Percentiles rank a stretch among this genome's conserved stretches.
Evolutionary conservation across 2,113 vertebrate genomes (phyloP).

Genomic region (Varanus komodoensis): DNA sequence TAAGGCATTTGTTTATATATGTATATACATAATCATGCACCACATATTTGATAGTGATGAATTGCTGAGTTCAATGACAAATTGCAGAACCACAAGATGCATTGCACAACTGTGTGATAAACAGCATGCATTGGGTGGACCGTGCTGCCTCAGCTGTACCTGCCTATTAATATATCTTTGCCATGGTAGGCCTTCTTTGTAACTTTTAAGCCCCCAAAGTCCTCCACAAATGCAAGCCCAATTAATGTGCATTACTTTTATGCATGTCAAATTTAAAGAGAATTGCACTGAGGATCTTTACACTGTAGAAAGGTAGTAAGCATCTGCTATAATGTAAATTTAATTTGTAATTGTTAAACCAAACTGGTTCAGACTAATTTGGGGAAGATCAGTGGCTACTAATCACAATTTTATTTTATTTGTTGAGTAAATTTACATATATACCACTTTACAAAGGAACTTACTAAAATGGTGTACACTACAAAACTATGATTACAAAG

Average conservation of each 20-base stretch:
- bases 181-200: not conserved
- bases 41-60: slow-evolving; percentile 23
- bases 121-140: not conserved
- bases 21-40: slow-evolving; percentile 17
- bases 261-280: not conserved
- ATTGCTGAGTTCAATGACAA: not conserved
- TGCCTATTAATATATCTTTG: slow-evolving; percentile 13
- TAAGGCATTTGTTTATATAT: slow-evolving; percentile 15
- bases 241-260: not conserved
- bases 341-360: not conserved
- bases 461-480: no score
- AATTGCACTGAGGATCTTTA: not conserved
- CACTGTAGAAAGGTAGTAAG: not conserved
- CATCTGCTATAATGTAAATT: not conserved
- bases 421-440: not conserved
- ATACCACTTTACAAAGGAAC: no score
- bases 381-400: not conserved
- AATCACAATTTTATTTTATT: not conserved
- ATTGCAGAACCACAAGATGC: slow-evolving; percentile 2
- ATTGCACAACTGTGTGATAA: not conserved
- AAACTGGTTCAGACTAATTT: not conserved
- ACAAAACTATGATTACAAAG: no score
- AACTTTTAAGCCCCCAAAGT: not conserved
- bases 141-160: not conserved
- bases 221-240: not conserved